Evolutionary conservation across 2,888 invertebrate genomes (phyloP), one percentile per base, ranked within the genome.

Genomic region (Epinotia bilunana): DNA sequence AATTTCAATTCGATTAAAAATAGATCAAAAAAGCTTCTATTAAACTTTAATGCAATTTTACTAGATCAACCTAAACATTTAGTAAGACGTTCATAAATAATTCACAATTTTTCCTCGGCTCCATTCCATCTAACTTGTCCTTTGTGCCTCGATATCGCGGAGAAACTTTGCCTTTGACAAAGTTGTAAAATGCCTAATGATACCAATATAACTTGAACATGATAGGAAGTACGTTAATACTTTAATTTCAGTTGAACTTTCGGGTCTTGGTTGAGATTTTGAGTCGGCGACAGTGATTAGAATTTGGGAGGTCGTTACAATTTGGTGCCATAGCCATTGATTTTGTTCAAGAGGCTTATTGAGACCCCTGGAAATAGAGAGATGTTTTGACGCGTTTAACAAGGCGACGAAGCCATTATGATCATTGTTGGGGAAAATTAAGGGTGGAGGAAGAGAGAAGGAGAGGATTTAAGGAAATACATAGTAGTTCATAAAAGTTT

Each of bases 171-270:
- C 9, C 67, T 73, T 67, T 73, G 67, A 61, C 73, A 55, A 67
- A 73, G 67, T 73, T 73, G 61, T 53, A 55, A 73, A 67, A 67
- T 65, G 60, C n/a, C 67, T 73, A 67, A 73, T 73, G 73, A 73
- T 43, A 61, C 39, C 67, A 61, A 67, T 61, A 67, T 73, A 67
- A 73, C 61, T 73, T n/a, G n/a, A 67, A 33, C 60, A 46, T 23
- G 58, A 73, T 65, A 73, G 67, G 73, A 61, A 73, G 61, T 28
- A 16, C 53, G 49, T 43, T 67, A 67, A 67, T 73, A 73, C 65
- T 73, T 73, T 61, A 67, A 73, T 73, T 53, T 61, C 20, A 3
- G n/a, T 20, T 20, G 9, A 23, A 69, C 46, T 58, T 60, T 46
- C 61, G 61, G 39, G 11, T 18, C 20, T 55, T 55, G 39, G 65